Conservation (phyloP, 1,140 invertebrate species). For the Medauroidea extradentata region DNA sequence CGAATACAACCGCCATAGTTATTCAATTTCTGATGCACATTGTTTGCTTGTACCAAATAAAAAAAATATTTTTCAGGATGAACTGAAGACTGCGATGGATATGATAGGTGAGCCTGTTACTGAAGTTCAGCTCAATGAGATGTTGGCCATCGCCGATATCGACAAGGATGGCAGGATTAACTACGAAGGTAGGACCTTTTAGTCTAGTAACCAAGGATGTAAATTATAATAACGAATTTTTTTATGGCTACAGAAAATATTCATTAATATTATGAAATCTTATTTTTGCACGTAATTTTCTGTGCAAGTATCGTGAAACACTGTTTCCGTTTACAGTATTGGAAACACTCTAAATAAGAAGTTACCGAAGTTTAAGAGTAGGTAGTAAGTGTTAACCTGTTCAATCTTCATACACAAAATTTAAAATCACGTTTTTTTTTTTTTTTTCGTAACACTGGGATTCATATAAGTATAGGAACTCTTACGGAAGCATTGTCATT, state of each 20-base stretch:
- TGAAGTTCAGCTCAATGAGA: slow-evolving; percentile 64
- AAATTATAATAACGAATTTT: background rate
- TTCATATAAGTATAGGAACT: too few species aligned
- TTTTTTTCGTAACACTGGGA: too few species aligned
- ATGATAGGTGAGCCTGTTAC: slow-evolving; percentile 71
- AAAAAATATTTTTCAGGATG: slow-evolving; percentile 48
- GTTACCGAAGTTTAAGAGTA: slow-evolving; percentile 27
- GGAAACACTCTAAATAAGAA: slow-evolving; percentile 20
- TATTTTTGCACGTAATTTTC: background rate
- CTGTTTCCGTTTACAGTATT: background rate
- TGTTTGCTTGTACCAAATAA: too few species aligned
- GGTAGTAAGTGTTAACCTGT: too few species aligned
- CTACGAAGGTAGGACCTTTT: slow-evolving; percentile 74
- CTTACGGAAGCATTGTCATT: too few species aligned
- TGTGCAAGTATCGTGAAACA: background rate
- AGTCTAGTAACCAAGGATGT: background rate
- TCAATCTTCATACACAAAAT: too few species aligned
- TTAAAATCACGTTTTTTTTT: too few species aligned
- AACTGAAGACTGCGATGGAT: slow-evolving; percentile 67
- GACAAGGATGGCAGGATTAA: slow-evolving; percentile 73
- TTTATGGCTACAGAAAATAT: background rate
- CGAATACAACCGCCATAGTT: too few species aligned
- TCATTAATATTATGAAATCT: background rate
- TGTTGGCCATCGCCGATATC: slow-evolving; percentile 64
- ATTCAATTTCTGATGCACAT: too few species aligned